Conservation (phyloP, 2,888 invertebrate species). For the Caenorhabditis uteleia region DNA sequence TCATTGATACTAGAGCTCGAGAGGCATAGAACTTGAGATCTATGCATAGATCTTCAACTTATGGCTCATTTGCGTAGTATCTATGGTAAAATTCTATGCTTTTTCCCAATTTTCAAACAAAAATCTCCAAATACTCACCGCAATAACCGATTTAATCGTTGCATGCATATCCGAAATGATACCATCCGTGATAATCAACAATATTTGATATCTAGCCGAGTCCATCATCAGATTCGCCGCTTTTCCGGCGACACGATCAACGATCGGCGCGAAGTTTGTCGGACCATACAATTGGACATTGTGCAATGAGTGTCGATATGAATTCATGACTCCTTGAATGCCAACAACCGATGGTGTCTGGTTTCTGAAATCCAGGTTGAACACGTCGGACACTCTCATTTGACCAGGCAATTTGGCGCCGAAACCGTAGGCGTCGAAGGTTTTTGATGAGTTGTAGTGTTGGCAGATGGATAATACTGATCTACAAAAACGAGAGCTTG, state of each 20-base stretch:
- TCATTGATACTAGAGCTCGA: no score
- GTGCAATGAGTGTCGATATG: slow-evolving; percentile 73
- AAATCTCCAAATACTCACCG: slow-evolving; percentile 50
- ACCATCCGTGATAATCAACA: slow-evolving; percentile 76
- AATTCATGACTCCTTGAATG: slow-evolving; percentile 73
- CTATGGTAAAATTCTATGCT: neutral
- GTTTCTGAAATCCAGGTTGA: slow-evolving; percentile 69
- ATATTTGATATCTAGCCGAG: slow-evolving; percentile 70
- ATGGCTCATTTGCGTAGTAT: no score
- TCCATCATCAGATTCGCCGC: slow-evolving; percentile 24
- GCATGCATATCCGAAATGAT: slow-evolving; percentile 76
- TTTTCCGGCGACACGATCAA: slow-evolving; percentile 72
- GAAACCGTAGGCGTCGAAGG: slow-evolving; percentile 74
- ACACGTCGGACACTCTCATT: slow-evolving; percentile 73
- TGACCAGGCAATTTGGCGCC: slow-evolving; percentile 74
- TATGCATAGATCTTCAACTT: no score
- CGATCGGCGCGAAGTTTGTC: slow-evolving; percentile 76
- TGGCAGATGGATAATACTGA: slow-evolving; percentile 62
- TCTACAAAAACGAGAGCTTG: no score
- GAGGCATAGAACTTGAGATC: no score
- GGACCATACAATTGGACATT: slow-evolving; percentile 73
- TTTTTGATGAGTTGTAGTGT: slow-evolving; percentile 70
- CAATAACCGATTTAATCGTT: slow-evolving; percentile 72
- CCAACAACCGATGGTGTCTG: slow-evolving; percentile 68
- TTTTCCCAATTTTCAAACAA: neutral